Evolutionary conservation across 2,113 vertebrate species (phyloP), one percentile per base, ranked within the genome.

Genomic region (Apaloderma vittatum): DNA sequence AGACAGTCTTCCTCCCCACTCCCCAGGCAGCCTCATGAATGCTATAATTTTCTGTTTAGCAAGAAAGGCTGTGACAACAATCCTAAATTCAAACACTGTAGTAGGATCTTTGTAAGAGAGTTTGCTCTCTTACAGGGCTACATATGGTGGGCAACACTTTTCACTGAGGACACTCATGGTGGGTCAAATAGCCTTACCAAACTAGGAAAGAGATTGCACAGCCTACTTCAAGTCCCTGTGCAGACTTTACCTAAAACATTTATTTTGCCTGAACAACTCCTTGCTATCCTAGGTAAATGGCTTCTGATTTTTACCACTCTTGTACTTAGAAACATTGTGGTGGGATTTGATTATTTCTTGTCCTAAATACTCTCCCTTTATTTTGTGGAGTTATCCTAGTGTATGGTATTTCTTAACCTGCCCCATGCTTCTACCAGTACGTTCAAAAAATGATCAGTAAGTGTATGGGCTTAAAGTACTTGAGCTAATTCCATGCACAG

Each of bases 161-260:
- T 8, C 13, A 24, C 8, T 22, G 17, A 90, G 59, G 18, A 67
- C 9, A 11, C 2, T 63, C 3, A 45, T 8, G 4, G 5, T 48
- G 5, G 4, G 15, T 76, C 30, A 74, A 45, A 52, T 12, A 78
- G 8, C 5, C 14, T 63, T 51, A 43, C 6, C 32, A 51, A 74
- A 67, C 26, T 27, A 70, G 27, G 18, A 70, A 71, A 65, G 5
- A 14, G 22, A 24, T 26, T 65, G 27, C 9, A 55, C 12, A 51
- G 1, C 12, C 32, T 72, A 7, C 26, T 24, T 68, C 32, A 89
- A 59, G 9, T 4, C 4, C 8, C 3, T 0, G 0, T 46, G 36
- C 10, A 71, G 30, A 1, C n/a, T 48, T 58, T 19, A 29, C 5
- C 34, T 70, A 20, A 80, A 73, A 11, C 1, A 4, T 65, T 52